Percentiles rank a stretch among this genome's conserved stretches.
Evolutionary conservation across 2,888 invertebrate genomes (phyloP).

Genomic region (Tinea pellionella): DNA sequence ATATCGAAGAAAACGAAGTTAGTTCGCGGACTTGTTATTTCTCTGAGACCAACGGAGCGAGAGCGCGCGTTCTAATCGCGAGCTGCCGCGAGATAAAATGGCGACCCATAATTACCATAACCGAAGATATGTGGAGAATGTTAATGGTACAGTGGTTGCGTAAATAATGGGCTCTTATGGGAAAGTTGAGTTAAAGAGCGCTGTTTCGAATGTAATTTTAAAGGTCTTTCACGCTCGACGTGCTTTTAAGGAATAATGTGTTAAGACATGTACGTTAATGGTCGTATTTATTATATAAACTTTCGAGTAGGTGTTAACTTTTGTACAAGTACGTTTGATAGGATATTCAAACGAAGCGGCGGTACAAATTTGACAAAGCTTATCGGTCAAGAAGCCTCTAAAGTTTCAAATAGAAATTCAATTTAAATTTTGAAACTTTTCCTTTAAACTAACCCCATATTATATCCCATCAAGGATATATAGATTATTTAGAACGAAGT

Average conservation of each 20-base stretch:
- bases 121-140: slow-evolving; percentile 69
- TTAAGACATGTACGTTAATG: slow-evolving; percentile 42
- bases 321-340: background rate
- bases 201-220: slow-evolving; percentile 68
- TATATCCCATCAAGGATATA: no score
- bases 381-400: no score
- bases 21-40: slow-evolving; percentile 67
- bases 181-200: slow-evolving; percentile 64
- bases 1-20: slow-evolving; percentile 45
- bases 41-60: slow-evolving; percentile 45
- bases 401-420: no score
- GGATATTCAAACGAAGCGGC: background rate
- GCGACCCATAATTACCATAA: slow-evolving; percentile 69
- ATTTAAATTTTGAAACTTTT: background rate
- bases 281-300: slow-evolving; percentile 43
- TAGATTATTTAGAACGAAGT: no score
- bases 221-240: slow-evolving; percentile 55
- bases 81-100: slow-evolving; percentile 65
- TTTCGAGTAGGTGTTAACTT: slow-evolving; percentile 5
- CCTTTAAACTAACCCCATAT: background rate
- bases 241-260: slow-evolving; percentile 63
- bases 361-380: no score
- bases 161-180: slow-evolving; percentile 70
- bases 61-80: slow-evolving; percentile 54
- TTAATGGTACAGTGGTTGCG: slow-evolving; percentile 67